Base-by-base conservation (phyloP, 2,888 invertebrate genomes). In the Cosmorhoe ocellata region DNA sequence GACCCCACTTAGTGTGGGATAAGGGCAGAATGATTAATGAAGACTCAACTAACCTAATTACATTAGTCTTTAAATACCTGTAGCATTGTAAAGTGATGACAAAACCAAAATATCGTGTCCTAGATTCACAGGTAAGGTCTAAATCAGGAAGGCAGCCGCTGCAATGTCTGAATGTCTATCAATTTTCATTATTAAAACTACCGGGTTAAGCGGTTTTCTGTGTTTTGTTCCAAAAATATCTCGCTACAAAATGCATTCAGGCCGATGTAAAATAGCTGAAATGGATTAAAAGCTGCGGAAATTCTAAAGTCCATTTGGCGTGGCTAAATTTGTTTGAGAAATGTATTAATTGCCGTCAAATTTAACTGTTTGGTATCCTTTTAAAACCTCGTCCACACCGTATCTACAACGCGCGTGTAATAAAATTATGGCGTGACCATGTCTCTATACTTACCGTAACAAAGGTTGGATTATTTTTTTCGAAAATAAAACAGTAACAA, bases 161-260 rank as follows among this genome's bases (percentile, higher is more conserved):
- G 81, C 84, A 84, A 66, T 56, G 53, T 48, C 58, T 72, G 7
- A 70, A 79, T 81, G 85, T 82, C 90, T 73, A 81, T 90, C 88
- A 89, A 89, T 89, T 90, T 87, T 88, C 89, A 90, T 89, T 90
- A 90, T 81, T 83, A 81, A 49, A 74, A 74, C 79, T 77, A 80
- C 74, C 74, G 55, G 82, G 83, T 84, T 90, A 87, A 90, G 85
- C 87, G 88, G 75, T 82, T 89, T 90, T 80, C 88, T 76, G 81
- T 90, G 89, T 90, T 84, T 69, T 56, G 57, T 59, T 71, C 71
- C 76, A 57, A 72, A 82, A 85, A 87, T 87, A 88, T 33, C 37
- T 14, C 39, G 14, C 51, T 34, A 4, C 6, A 18, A 46, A 52
- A 51, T 61, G 56, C 61, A 56, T 55, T 55, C 46, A 39, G 44